These are phyloP conservation scores for Elanus axillaris DNA, from an alignment of 2,113 vertebrate genomes.

Conservation along the genomic window DNA sequence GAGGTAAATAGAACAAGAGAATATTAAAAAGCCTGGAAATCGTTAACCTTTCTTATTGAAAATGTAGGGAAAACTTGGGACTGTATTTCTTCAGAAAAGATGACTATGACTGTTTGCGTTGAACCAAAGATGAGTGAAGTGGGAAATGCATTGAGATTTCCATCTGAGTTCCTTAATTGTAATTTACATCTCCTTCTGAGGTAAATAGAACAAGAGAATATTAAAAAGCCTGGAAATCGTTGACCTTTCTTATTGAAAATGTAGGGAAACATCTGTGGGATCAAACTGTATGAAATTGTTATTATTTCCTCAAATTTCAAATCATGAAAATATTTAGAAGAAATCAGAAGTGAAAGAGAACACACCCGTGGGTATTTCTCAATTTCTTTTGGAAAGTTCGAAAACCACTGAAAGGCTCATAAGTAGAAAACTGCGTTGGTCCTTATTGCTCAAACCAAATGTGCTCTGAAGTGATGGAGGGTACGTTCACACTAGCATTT, in stretches of 20 bases:
- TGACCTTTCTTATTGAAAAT: neutral
- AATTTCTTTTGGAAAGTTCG: neutral
- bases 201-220: neutral
- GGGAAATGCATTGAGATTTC: neutral
- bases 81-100: neutral
- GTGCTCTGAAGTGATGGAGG: neutral
- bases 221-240: neutral
- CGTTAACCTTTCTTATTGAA: neutral
- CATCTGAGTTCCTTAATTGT: neutral
- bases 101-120: neutral
- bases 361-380: neutral
- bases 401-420: neutral
- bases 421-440: neutral
- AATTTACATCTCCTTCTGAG: neutral
- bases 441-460: neutral
- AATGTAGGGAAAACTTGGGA: neutral
- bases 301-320: neutral
- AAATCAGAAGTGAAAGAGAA: neutral
- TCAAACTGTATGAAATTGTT: neutral
- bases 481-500: neutral
- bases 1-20: neutral
- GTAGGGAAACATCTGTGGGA: neutral
- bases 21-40: neutral
- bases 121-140: neutral
- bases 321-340: neutral